These are phyloP conservation scores for Coboldia fuscipes DNA, from an alignment of 1,140 invertebrate species.

Conservation along the genomic window DNA sequence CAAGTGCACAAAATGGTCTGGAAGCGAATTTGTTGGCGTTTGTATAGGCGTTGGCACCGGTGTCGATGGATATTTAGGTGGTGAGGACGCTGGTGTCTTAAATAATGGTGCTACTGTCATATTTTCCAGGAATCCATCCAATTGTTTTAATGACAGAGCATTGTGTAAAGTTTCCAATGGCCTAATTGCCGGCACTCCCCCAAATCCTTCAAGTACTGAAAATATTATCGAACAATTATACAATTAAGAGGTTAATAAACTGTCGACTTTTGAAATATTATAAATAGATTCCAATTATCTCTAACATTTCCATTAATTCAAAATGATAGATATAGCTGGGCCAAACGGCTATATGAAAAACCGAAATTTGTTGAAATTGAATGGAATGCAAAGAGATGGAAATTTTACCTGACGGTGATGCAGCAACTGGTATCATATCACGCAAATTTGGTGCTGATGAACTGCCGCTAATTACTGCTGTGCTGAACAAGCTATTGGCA, in stretches of 20 bases:
- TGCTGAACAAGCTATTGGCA: slow-evolving; percentile 69
- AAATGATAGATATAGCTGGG: no score
- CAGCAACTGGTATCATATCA: slow-evolving; percentile 54
- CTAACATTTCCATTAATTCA: no score
- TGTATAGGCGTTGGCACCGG: slow-evolving; percentile 22
- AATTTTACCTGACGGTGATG: slow-evolving; percentile 41
- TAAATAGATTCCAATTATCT: no score
- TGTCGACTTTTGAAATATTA: no score
- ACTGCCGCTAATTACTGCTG: slow-evolving; percentile 81
- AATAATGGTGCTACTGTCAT: slow-evolving; percentile 50
- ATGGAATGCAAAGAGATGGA: not conserved
- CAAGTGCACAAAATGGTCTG: slow-evolving; percentile 9
- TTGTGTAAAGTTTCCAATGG: slow-evolving; percentile 92
- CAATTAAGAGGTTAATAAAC: no score
- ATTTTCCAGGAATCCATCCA: slow-evolving; percentile 69
- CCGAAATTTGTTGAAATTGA: not conserved
- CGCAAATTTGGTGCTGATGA: slow-evolving; percentile 75
- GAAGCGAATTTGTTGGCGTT: slow-evolving; percentile 15
- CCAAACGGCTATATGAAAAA: no score
- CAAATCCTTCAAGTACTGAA: slow-evolving; percentile 33
- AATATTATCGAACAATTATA: no score
- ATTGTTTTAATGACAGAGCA: slow-evolving; percentile 70
- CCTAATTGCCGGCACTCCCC: slow-evolving; percentile 77
- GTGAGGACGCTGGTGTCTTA: slow-evolving; percentile 45
- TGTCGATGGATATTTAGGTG: slow-evolving; percentile 36